These are phyloP conservation scores for Mugil cephalus DNA, from an alignment of 2,113 vertebrate species.

Conservation along the genomic window DNA sequence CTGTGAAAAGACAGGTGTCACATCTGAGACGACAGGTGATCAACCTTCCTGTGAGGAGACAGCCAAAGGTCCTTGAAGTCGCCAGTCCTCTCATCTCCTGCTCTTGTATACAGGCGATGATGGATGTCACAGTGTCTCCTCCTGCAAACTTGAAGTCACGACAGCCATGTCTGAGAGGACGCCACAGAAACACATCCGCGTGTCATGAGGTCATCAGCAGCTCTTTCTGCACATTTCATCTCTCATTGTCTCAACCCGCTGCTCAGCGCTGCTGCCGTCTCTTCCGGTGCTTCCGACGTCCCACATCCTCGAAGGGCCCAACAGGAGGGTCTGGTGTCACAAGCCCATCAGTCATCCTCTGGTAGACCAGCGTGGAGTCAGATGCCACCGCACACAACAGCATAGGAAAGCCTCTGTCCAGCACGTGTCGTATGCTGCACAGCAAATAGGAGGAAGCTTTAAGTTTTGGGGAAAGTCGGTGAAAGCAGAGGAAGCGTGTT, in stretches of 20 bases:
- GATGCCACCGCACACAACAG: slow-evolving; percentile 92
- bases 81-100: too few species aligned
- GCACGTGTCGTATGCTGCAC: slow-evolving; percentile 77
- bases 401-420: slow-evolving; percentile 74
- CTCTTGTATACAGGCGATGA: too few species aligned
- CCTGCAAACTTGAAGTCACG: too few species aligned
- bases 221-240: not conserved
- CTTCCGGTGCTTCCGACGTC: slow-evolving; percentile 80
- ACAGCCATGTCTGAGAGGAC: too few species aligned
- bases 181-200: too few species aligned
- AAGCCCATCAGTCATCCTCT: slow-evolving; percentile 92
- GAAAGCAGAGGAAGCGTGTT: not conserved
- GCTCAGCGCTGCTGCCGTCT: slow-evolving; percentile 73
- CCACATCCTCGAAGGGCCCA: slow-evolving; percentile 77
- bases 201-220: too few species aligned
- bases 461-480: fast-evolving
- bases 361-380: slow-evolving; percentile 96
- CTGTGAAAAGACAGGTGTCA: too few species aligned
- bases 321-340: slow-evolving; percentile 91
- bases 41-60: too few species aligned
- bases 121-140: too few species aligned
- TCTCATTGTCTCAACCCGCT: not conserved
- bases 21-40: too few species aligned
- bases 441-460: not conserved
- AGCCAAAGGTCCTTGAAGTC: too few species aligned